Evolutionary conservation across 2,797 vertebrate species (phyloP), one percentile per base, ranked within the genome.

Genomic region (Sciaenops ocellatus): DNA sequence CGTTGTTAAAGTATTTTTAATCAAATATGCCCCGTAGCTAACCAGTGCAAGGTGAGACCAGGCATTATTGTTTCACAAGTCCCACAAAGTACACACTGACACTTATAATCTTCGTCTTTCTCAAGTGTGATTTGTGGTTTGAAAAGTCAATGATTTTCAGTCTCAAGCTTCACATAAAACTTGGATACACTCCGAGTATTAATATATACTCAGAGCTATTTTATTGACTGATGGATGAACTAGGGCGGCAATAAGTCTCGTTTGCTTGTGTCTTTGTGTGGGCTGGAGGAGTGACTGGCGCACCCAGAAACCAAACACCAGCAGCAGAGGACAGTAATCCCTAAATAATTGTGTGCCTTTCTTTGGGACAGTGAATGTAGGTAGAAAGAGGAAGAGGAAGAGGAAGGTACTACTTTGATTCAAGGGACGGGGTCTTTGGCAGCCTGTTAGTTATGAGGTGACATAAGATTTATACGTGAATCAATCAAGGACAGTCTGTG

Each of bases 231-330:
- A 44, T 52, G 11, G 18, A 78, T 73, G 6, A 69, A 69, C 69
- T 41, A 24, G 18, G 61, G 55, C 38, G 11, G n/a, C 48, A 67
- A 64, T 76, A 63, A 15, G 38, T 52, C 48, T n/a, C 4, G 13
- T 67, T 81, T 44, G 4, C 16, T 64, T 70, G 56, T 72, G 56
- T 74, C 74, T 89, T 83, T 90, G 85, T 91, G 84, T 83, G 83
- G 86, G 82, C 83, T 73, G 63, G 24, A 77, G 71, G 81, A 85
- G 55, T 72, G 86, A 88, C 69, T 66, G 90, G 69, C 91, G 90
- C 89, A 88, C 92, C 92, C 87, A 87, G 86, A 89, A 90, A 92
- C 80, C 73, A 92, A 92, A 92, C 91, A 93, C 81, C 73, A 71
- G 73, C 47, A 52, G 64, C 50, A 80, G 56, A 80, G 42, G 51